Conservation (phyloP, 2,797 vertebrate species). For the Caiman crocodilus region DNA sequence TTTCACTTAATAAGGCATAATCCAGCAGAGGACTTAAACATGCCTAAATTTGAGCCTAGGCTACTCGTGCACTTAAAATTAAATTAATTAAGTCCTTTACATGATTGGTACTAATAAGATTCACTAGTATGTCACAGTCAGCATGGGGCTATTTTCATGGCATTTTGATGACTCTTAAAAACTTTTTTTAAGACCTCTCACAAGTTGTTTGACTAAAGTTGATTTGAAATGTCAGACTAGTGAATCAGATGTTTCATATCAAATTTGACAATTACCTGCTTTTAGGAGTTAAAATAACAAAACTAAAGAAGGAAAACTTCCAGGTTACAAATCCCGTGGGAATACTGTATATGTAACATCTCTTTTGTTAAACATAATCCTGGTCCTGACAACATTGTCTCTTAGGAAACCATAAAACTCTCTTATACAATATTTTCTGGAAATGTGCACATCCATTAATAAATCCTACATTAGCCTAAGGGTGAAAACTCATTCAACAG, state of each 20-base stretch:
- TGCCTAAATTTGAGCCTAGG: not conserved
- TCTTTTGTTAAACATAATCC: not conserved
- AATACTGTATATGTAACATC: not conserved
- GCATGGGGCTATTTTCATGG: not conserved
- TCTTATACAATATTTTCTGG: not conserved
- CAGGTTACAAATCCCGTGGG: not conserved
- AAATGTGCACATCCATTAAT: not conserved
- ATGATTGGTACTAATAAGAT: not conserved
- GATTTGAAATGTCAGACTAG: not conserved
- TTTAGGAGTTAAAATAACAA: not conserved
- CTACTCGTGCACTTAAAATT: not conserved
- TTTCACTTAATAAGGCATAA: not conserved
- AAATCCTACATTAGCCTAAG: not conserved
- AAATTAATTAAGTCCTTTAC: not conserved
- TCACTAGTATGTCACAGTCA: not conserved
- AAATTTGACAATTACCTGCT: not conserved
- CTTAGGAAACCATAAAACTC: not conserved
- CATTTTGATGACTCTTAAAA: not conserved
- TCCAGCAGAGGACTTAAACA: not conserved
- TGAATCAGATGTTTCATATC: too few species aligned
- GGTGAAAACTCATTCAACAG: not conserved
- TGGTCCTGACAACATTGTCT: too few species aligned
- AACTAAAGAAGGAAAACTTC: not conserved
- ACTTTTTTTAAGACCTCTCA: fast-evolving
- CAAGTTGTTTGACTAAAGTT: not conserved